Conservation (phyloP, 2,888 invertebrate species). For the Pollenia angustigena region DNA sequence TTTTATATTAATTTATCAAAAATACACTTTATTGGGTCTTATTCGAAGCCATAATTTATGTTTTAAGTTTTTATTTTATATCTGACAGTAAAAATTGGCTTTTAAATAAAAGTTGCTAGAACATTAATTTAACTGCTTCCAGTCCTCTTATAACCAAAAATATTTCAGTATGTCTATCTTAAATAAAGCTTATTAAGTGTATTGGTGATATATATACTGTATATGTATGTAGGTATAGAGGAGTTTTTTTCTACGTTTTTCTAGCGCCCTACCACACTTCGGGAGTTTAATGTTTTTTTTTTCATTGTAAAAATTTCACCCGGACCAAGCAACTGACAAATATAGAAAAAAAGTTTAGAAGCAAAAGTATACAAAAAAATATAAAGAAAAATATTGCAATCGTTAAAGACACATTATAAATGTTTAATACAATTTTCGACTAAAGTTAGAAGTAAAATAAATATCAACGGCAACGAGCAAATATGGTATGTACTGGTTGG, state of each 20-base stretch:
- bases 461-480: slow-evolving; percentile 29
- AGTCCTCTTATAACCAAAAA: not conserved
- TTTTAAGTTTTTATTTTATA: no score
- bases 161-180: not conserved
- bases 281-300: slow-evolving; percentile 50
- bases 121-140: not conserved
- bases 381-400: slow-evolving; percentile 62
- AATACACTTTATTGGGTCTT: no score
- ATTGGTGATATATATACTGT: slow-evolving; percentile 28
- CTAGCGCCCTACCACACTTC: slow-evolving; percentile 17
- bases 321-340: slow-evolving; percentile 28
- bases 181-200: slow-evolving; percentile 16
- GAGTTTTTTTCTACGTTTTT: not conserved
- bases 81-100: no score
- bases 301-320: slow-evolving; percentile 54
- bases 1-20: no score
- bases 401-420: slow-evolving; percentile 75
- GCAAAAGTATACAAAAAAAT: not conserved
- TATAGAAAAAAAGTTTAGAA: not conserved
- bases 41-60: no score
- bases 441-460: slow-evolving; percentile 55
- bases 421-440: slow-evolving; percentile 73
- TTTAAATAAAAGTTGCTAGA: not conserved
- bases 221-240: no score
- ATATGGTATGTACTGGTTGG: not conserved